Evolutionary conservation across 1,140 invertebrate genomes (phyloP).

Genomic region (Adelges cooleyi): DNA sequence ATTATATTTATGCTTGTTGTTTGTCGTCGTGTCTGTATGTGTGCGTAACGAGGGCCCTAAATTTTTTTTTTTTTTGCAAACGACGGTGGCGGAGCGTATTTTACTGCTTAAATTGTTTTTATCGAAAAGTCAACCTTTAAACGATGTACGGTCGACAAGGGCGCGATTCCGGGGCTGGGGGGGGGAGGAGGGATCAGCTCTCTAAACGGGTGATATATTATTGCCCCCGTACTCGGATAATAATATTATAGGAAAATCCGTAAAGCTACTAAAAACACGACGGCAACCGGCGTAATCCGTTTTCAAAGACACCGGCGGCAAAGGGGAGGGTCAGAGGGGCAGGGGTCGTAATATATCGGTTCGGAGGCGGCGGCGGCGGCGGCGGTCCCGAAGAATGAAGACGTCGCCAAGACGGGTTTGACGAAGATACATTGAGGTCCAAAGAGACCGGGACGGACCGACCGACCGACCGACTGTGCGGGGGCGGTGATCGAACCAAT

Average conservation of each 20-base stretch:
- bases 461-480: neutral
- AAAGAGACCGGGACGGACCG: neutral
- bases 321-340: too few species aligned
- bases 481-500: too few species aligned
- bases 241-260: too few species aligned
- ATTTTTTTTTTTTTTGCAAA: too few species aligned
- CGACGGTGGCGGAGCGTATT: too few species aligned
- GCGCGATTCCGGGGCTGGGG: too few species aligned
- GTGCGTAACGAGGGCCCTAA: neutral
- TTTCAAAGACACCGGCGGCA: neutral
- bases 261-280: neutral
- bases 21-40: neutral
- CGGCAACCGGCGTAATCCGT: neutral
- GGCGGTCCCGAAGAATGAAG: neutral
- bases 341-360: too few species aligned
- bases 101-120: conserved; percentile 18
- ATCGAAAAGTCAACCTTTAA: neutral
- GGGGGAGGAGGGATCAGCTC: too few species aligned
- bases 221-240: neutral
- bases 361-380: neutral
- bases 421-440: conserved; percentile 13
- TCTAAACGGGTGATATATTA: conserved; percentile 9
- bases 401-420: neutral
- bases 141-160: too few species aligned
- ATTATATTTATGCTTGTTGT: too few species aligned